Base-by-base conservation (phyloP, 2,113 vertebrate genomes). In the Furnarius figulus region DNA sequence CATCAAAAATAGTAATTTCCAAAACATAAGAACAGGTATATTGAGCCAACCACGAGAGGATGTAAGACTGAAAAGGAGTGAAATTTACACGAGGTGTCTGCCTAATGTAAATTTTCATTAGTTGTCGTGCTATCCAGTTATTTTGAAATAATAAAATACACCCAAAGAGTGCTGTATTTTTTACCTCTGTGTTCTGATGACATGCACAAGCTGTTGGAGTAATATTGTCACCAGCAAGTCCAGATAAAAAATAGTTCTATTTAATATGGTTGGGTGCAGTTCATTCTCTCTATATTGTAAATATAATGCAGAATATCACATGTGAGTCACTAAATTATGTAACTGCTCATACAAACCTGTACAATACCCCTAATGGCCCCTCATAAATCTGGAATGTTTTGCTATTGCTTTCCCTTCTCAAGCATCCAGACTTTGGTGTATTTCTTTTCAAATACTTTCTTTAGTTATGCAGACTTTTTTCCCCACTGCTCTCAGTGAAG, bases 381-480 rank as follows among this genome's bases (percentile, higher is more conserved):
- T 79, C 76, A 79, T 90, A 94, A 93, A 90, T 97, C 71, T 80
- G 58, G 46, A 88, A 67, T 70, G n/a, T 87, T 96, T 94, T 93
- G 35, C 37, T 75, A 75, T 90, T 94, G 89, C 72, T 90, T 70
- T 24, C 22, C 49, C 44, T 88, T 92, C 75, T 86, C 61, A 71
- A 79, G 35, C 58, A 73, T 52, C 50, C 59, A 85, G 56, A 58
- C 23, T 49, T 33, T 27, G 5, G 28, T 15, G 4, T 52, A 76
- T 76, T 95, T 95, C 28, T 94, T 92, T 66, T 85, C 68, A 88
- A 74, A 40, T 65, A 61, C 35, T 76, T 90, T 65, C 61, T 89
- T 92, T 71, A 82, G 28, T 39, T 87, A 19, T 68, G 65, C 25
- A 77, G 74, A 44, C 59, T 44, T 68, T 89, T 81, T 87, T 66